Evolutionary conservation across 1,140 invertebrate genomes (phyloP), one percentile per base, ranked within the genome.

Genomic region (Drosophila asahinai): DNA sequence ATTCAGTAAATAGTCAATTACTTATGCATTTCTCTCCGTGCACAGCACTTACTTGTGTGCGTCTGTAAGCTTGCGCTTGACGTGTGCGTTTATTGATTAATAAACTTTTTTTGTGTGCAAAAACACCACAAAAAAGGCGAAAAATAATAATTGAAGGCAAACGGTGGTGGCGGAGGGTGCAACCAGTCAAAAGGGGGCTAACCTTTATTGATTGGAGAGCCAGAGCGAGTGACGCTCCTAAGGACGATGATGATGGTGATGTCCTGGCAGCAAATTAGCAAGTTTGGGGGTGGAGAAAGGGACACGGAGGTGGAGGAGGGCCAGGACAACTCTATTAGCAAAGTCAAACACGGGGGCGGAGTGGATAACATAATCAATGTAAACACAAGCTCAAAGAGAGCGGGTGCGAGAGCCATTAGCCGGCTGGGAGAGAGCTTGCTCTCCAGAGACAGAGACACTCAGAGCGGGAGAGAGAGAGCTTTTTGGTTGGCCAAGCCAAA

Each of bases 301-400:
- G 19, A 22, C 33, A 38, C 8, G 27, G 8, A 15, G 17, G 1
- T 2, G 15, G 33, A 14, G 27, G 55, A 8, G 71, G 38, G 17
- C 63, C 42, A 27, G 59, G 43, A 75, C 86, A 84, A 86, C 86
- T 90, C 81, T 86, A 90, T 90, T 90, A 91, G 86, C 86, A 80
- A 80, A 80, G 77, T 62, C 78, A 80, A 80, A 80, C 70, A 64
- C 11, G 77, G 68, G 49, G 54, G 74, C 61, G 58, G 68, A 73
- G 67, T 73, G 75, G 72, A 75, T 90, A 90, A 90, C 86, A 90
- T 90, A 90, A 90, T 90, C 86, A 90, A 86, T 90, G 86, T 90
- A 90, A 89, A 89, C 86, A 89, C 68, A 65, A 62, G 58, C 51
- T 42, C 48, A 25, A 60, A 68, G 51, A 67, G 82, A 73, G 64